phyloP scores from a whole-genome alignment of 2,113 vertebrate species.

The Ammodytes marinus region DNA sequence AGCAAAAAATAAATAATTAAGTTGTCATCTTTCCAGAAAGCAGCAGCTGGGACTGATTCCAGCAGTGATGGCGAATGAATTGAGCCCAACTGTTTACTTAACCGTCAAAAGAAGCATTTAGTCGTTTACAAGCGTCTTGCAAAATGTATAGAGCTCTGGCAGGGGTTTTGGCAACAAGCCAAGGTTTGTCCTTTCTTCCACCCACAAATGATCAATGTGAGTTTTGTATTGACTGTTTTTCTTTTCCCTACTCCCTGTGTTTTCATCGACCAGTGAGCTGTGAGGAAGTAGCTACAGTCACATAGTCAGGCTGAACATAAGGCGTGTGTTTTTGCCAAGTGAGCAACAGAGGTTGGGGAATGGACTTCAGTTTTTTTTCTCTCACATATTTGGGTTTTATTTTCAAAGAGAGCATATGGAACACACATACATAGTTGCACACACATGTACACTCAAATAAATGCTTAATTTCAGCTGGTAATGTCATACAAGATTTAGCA shows the following conservation, averaged over 20 bases:
- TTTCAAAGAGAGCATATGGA: background rate
- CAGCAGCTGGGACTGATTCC: slow-evolving; percentile 40
- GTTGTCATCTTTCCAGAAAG: slow-evolving; percentile 50
- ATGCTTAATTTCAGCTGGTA: background rate
- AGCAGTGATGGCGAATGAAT: slow-evolving; percentile 21
- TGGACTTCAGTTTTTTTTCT: background rate
- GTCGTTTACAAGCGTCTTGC: background rate
- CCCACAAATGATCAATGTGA: slow-evolving; percentile 13
- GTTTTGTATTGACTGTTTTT: background rate
- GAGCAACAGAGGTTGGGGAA: background rate
- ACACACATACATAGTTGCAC: background rate
- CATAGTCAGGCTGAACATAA: background rate
- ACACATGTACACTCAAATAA: background rate
- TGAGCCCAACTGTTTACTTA: slow-evolving; percentile 9
- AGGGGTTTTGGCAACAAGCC: slow-evolving; percentile 26
- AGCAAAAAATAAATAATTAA: slow-evolving; percentile 13
- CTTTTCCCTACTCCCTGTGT: background rate
- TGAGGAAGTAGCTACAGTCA: background rate
- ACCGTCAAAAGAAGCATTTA: background rate
- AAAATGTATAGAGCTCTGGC: background rate
- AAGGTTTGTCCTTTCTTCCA: slow-evolving; percentile 19
- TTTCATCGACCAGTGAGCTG: background rate
- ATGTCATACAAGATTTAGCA: background rate
- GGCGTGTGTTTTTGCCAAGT: background rate
- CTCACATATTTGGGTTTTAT: slow-evolving; percentile 32